phyloP scores from a whole-genome alignment of 2,888 invertebrate species.

The Corythucha ciliata region DNA sequence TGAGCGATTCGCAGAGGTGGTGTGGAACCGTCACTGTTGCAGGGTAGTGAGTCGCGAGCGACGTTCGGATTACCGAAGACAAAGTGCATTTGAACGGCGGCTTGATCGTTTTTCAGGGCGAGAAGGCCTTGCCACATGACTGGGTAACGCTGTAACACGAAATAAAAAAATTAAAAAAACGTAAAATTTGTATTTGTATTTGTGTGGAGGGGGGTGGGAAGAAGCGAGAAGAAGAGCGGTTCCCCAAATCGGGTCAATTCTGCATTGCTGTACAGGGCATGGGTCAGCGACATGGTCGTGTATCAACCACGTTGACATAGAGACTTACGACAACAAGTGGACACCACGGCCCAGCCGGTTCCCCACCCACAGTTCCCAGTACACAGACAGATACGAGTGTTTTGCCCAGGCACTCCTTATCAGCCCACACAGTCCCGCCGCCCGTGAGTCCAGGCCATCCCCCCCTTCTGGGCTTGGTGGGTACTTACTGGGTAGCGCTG shows the following conservation, averaged over 20 bases:
- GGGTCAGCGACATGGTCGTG: too few species aligned
- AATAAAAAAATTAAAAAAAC: conserved; percentile 1
- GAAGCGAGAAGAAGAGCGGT: neutral
- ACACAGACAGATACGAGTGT: too few species aligned
- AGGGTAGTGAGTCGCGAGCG: conserved; percentile 78
- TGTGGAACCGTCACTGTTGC: conserved; percentile 71
- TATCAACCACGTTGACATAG: too few species aligned
- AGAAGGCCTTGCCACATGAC: conserved; percentile 96
- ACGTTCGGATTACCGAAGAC: conserved; percentile 88
- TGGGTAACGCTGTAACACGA: conserved; percentile 65
- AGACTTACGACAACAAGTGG: too few species aligned
- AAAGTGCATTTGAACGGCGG: conserved; percentile 97
- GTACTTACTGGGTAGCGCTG: too few species aligned
- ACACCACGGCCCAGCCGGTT: too few species aligned
- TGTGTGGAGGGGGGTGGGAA: neutral
- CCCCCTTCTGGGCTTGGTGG: too few species aligned
- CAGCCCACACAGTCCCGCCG: too few species aligned
- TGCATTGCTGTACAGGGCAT: too few species aligned
- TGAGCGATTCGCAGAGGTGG: conserved; percentile 88
- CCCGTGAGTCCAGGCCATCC: too few species aligned
- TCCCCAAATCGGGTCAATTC: neutral
- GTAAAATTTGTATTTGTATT: neutral
- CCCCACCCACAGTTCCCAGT: too few species aligned
- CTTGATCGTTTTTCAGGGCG: conserved; percentile 92
- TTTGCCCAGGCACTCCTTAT: too few species aligned